Evolutionary conservation across 2,888 invertebrate species (phyloP).

Genomic region (Agapostemon virescens): DNA sequence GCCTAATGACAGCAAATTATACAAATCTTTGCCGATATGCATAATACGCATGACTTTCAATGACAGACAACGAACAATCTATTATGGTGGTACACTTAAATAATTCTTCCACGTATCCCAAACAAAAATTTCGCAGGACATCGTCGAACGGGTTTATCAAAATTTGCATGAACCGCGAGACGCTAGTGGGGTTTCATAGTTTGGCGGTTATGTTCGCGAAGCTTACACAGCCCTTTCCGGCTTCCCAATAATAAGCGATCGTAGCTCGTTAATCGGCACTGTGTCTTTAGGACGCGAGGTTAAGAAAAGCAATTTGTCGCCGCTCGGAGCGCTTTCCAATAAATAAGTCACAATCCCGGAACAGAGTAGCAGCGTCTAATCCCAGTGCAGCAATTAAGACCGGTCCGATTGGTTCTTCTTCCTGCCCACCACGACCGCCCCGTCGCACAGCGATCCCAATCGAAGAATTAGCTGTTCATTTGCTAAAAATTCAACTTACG

Average conservation of each 20-base stretch:
- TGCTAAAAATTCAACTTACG: no score
- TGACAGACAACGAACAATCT: no score
- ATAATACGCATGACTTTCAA: no score
- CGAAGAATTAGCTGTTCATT: no score
- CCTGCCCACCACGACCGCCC: no score
- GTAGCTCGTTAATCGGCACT: not conserved
- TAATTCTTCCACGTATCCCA: no score
- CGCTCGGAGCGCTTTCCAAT: not conserved
- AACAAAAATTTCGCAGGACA: not conserved
- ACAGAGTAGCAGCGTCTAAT: constrained; percentile 7
- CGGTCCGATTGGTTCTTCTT: constrained; percentile 12
- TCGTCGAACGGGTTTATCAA: no score
- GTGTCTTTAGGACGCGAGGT: not conserved
- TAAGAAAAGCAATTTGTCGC: constrained; percentile 14
- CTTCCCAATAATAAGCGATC: not conserved
- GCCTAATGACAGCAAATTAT: no score
- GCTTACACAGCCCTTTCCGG: not conserved
- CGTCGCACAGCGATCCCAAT: no score
- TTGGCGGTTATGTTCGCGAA: not conserved
- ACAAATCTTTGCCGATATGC: no score
- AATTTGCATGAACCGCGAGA: not conserved
- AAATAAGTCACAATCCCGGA: constrained; percentile 5
- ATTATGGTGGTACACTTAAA: no score
- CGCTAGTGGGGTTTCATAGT: no score
- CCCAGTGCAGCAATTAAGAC: constrained; percentile 6